Evolutionary conservation across 2,797 vertebrate genomes (phyloP).

Genomic region (Esox lucius): DNA sequence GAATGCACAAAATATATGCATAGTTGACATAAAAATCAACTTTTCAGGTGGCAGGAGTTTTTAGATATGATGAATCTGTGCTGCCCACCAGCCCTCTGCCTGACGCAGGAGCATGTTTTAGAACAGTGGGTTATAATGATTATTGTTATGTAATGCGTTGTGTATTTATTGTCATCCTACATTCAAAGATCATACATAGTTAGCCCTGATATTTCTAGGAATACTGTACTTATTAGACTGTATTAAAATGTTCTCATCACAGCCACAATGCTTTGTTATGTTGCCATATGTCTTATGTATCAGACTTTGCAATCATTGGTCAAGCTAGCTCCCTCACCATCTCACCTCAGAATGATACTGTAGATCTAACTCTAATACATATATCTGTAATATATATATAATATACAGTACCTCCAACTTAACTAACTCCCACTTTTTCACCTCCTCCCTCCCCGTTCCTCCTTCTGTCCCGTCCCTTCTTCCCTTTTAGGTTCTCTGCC

Average conservation of each 20-base stretch:
- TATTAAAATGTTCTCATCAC: background rate
- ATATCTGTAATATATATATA: too few species aligned
- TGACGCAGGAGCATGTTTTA: too few species aligned
- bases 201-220: background rate
- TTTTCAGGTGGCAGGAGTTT: too few species aligned
- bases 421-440: slow-evolving; percentile 37
- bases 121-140: background rate
- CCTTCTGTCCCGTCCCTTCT: background rate
- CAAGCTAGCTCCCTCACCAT: background rate
- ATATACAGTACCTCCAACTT: background rate
- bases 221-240: background rate
- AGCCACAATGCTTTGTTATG: background rate
- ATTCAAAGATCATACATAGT: background rate
- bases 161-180: background rate
- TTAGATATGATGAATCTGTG: too few species aligned
- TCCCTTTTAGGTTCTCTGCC: slow-evolving; percentile 23
- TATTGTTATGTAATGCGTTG: background rate
- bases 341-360: background rate
- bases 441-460: slow-evolving; percentile 23
- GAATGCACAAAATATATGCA: too few species aligned
- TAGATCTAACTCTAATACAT: too few species aligned
- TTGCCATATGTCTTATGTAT: background rate
- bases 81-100: too few species aligned
- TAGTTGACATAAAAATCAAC: too few species aligned
- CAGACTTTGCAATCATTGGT: background rate